Conservation (phyloP, 2,797 vertebrate species). For the Cyclopterus lumpus region DNA sequence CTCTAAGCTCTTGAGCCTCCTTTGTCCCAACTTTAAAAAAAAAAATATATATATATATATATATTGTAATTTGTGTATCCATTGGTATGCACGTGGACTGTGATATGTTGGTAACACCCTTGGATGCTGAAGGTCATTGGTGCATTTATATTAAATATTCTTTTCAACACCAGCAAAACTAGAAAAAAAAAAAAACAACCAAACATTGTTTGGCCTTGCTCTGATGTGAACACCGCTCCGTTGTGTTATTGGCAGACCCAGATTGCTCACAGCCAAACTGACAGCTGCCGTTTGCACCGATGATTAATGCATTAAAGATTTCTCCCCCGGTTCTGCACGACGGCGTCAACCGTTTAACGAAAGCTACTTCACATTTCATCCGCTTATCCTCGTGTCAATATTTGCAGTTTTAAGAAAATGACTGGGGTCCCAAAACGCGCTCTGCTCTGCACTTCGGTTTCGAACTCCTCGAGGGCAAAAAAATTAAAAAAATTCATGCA, state of each 20-base stretch:
- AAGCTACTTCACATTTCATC: constrained; percentile 15
- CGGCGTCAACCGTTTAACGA: constrained; percentile 17
- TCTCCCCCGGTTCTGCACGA: constrained; percentile 23
- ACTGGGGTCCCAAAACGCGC: constrained; percentile 14
- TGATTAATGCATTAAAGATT: constrained; percentile 53
- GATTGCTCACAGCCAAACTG: constrained; percentile 53
- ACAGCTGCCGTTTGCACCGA: constrained; percentile 61
- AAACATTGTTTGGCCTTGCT: constrained; percentile 42
- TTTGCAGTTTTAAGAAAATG: constrained; percentile 23
- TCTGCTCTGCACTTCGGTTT: constrained; percentile 32
- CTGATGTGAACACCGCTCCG: constrained; percentile 61
- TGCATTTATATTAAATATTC: constrained; percentile 15
- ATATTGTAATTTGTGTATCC: constrained; percentile 19
- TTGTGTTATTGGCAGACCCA: constrained; percentile 41
- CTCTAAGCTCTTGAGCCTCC: background rate
- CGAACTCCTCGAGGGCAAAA: constrained; percentile 32
- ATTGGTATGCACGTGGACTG: constrained; percentile 24
- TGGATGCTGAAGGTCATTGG: constrained; percentile 52
- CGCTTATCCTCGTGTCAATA: constrained; percentile 24
- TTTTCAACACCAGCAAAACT: constrained; percentile 12
- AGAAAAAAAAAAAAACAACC: constrained; percentile 15
- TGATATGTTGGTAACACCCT: constrained; percentile 40
- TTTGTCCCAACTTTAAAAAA: too few species aligned
- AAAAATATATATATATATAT: too few species aligned
- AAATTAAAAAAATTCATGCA: constrained; percentile 8